phyloP scores from a whole-genome alignment of 1,140 invertebrate species.

The Drosophila auraria region DNA sequence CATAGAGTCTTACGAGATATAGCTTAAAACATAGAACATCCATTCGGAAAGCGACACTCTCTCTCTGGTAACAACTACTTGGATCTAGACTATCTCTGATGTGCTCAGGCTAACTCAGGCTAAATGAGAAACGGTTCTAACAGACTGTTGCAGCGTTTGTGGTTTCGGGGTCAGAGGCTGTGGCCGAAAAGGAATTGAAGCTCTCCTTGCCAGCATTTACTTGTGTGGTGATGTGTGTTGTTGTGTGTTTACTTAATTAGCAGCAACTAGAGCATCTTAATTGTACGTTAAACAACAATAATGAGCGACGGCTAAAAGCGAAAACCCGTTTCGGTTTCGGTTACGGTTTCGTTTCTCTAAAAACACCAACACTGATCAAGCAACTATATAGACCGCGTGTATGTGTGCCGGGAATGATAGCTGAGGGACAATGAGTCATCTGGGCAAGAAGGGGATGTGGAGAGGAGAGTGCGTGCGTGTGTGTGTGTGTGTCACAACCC shows the following conservation, averaged over 20 bases:
- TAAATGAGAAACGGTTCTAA: constrained; percentile 46
- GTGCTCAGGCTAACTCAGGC: constrained; percentile 43
- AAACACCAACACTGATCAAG: constrained; percentile 55
- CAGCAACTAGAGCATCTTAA: constrained; percentile 60
- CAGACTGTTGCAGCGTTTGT: constrained; percentile 28
- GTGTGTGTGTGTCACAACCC: constrained; percentile 44
- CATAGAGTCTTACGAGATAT: constrained; percentile 68
- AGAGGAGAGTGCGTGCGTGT: background rate
- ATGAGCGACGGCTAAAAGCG: constrained; percentile 63
- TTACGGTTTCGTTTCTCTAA: constrained; percentile 26
- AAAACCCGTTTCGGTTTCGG: constrained; percentile 18
- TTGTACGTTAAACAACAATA: constrained; percentile 69
- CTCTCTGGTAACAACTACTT: constrained; percentile 40
- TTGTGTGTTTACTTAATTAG: constrained; percentile 30
- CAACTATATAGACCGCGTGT: constrained; percentile 26
- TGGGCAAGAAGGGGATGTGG: constrained; percentile 36
- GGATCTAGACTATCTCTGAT: constrained; percentile 61
- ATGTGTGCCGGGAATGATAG: constrained; percentile 39
- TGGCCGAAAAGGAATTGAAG: constrained; percentile 55
- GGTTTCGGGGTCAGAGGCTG: constrained; percentile 23
- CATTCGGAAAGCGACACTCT: constrained; percentile 36
- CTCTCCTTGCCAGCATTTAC: constrained; percentile 41
- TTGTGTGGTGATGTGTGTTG: background rate
- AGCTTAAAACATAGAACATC: constrained; percentile 66
- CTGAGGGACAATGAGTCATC: constrained; percentile 8